phyloP scores from a whole-genome alignment of 2,888 invertebrate genomes.

The Clanis bilineata region DNA sequence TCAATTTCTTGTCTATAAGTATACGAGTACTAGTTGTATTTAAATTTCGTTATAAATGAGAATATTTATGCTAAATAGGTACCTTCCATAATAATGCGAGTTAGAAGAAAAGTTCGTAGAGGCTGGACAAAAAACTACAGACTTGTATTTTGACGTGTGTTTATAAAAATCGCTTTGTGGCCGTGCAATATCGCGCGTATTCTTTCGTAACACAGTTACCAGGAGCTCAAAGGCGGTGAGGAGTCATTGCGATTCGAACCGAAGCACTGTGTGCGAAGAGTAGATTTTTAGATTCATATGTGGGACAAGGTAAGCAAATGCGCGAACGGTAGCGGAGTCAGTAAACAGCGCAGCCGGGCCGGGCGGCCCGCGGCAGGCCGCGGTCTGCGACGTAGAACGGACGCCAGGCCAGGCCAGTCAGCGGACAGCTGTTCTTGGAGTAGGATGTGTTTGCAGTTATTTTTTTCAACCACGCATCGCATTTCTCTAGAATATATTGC shows the following conservation, averaged over 20 bases:
- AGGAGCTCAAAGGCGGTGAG: conserved; percentile 65
- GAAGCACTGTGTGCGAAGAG: conserved; percentile 57
- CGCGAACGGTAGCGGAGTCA: conserved; percentile 33
- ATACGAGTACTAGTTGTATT: conserved; percentile 19
- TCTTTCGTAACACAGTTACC: conserved; percentile 77
- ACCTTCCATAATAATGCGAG: conserved; percentile 19
- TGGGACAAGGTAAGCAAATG: conserved; percentile 73
- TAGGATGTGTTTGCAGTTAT: conserved; percentile 21
- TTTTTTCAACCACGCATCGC: background rate
- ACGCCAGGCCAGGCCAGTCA: too few relatives aligned
- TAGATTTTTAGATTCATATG: too few relatives aligned
- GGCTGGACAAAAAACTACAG: background rate
- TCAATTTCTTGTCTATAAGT: conserved; percentile 19
- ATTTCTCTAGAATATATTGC: background rate
- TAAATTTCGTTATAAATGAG: conserved; percentile 22
- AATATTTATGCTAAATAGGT: conserved; percentile 28
- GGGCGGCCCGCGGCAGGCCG: background rate
- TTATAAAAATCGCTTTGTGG: conserved; percentile 26
- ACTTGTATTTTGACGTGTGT: too few relatives aligned
- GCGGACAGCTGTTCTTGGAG: conserved; percentile 27
- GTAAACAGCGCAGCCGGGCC: conserved; percentile 28
- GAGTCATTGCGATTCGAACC: conserved; percentile 40
- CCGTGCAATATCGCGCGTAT: conserved; percentile 65
- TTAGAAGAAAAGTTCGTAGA: too few relatives aligned
- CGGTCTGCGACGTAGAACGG: too few relatives aligned